phyloP scores from a whole-genome alignment of 2,113 vertebrate genomes.

The Chunga burmeisteri region DNA sequence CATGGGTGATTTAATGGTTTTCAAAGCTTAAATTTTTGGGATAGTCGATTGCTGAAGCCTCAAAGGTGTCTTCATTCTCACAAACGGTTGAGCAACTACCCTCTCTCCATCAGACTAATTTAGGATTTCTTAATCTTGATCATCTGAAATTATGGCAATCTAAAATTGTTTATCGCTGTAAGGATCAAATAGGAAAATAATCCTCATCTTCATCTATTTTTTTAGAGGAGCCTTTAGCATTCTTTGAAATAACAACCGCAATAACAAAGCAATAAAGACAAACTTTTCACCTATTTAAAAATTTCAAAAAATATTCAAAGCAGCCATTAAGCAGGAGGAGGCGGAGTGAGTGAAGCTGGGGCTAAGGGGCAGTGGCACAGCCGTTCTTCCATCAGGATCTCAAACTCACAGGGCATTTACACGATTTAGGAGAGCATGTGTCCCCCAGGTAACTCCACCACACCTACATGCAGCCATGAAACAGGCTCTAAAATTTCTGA shows the following conservation, averaged over 20 bases:
- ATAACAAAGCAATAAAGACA: neutral
- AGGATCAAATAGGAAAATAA: neutral
- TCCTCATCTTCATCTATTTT: neutral
- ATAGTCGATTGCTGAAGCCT: neutral
- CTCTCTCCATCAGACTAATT: neutral
- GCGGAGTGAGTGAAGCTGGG: neutral
- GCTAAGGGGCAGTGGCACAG: neutral
- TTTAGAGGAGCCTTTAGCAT: neutral
- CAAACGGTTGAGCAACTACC: neutral
- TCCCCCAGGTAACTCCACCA: neutral
- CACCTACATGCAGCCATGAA: neutral
- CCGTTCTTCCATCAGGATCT: neutral
- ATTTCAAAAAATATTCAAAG: neutral
- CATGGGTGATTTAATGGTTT: neutral
- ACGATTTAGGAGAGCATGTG: neutral
- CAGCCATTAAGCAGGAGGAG: neutral
- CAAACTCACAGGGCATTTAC: neutral
- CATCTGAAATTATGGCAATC: neutral
- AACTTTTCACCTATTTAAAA: neutral
- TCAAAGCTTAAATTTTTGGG: neutral
- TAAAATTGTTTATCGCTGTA: neutral
- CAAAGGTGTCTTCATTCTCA: neutral
- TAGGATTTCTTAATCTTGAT: neutral
- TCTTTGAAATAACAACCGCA: neutral
- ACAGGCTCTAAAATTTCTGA: neutral